phyloP scores from a whole-genome alignment of 2,888 invertebrate species.

The Megalurothrips usitatus region DNA sequence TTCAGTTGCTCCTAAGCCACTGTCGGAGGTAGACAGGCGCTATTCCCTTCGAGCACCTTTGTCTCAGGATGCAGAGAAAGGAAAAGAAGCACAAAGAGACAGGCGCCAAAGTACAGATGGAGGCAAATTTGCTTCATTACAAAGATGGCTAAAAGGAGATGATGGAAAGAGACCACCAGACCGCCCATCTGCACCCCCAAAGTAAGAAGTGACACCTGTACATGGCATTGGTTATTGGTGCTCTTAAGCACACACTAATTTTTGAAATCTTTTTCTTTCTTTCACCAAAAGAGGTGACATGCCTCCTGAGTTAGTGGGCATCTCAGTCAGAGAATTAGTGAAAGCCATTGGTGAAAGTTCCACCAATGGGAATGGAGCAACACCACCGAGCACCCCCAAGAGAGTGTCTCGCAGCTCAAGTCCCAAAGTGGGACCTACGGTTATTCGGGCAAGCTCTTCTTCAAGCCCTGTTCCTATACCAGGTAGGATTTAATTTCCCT shows the following conservation, averaged over 20 bases:
- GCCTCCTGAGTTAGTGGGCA: constrained; percentile 56
- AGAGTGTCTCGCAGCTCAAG: constrained; percentile 41
- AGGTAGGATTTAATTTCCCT: constrained; percentile 44
- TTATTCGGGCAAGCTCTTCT: constrained; percentile 45
- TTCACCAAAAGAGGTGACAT: constrained; percentile 37
- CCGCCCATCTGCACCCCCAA: not conserved
- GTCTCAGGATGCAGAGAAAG: constrained; percentile 41
- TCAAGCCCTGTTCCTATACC: constrained; percentile 60
- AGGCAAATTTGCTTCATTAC: constrained; percentile 41
- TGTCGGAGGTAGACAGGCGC: not conserved
- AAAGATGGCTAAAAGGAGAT: constrained; percentile 56
- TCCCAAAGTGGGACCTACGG: constrained; percentile 36
- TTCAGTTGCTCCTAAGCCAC: not conserved
- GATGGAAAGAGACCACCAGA: constrained; percentile 44
- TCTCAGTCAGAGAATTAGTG: constrained; percentile 68
- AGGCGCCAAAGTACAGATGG: not conserved
- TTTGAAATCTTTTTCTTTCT: not conserved
- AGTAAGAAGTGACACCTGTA: not conserved
- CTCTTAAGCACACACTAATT: constrained; percentile 27
- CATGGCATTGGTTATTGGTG: constrained; percentile 17
- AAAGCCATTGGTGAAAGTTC: constrained; percentile 68
- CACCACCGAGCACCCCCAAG: constrained; percentile 66
- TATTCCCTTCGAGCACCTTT: not conserved
- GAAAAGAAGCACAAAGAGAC: not conserved
- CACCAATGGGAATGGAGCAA: constrained; percentile 73